Percentiles rank a stretch among this genome's conserved stretches.
Evolutionary conservation across 2,888 invertebrate genomes (phyloP).

Genomic region (Drosophila differens): DNA sequence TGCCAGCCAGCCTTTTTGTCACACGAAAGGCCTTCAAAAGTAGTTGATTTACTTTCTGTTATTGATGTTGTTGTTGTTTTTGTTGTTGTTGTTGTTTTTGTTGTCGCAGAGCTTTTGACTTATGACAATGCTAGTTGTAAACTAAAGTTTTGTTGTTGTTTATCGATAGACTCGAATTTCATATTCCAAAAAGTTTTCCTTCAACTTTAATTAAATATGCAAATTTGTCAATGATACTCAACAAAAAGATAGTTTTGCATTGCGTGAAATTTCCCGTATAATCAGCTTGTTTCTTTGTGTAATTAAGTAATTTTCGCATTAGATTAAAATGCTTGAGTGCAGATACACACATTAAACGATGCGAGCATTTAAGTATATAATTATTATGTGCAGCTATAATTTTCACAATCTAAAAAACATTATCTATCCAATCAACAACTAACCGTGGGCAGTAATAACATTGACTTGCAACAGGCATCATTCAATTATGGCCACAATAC

Average conservation of each 20-base stretch:
- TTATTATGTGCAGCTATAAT: conserved; percentile 28
- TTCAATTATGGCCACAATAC: conserved; percentile 73
- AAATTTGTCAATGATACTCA: conserved; percentile 2
- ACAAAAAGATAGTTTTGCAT: background rate
- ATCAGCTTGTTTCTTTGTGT: background rate
- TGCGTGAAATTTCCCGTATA: background rate
- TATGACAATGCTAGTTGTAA: conserved; percentile 26
- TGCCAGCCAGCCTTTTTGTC: conserved; percentile 38
- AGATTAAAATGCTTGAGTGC: conserved; percentile 9
- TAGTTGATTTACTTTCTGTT: conserved; percentile 1
- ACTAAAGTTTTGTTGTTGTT: conserved; percentile 21
- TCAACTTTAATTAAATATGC: conserved; percentile 9
- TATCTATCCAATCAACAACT: conserved; percentile 53
- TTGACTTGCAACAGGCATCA: conserved; percentile 59
- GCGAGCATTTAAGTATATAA: background rate
- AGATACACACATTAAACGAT: background rate
- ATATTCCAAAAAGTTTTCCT: conserved; percentile 2
- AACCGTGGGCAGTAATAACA: conserved; percentile 15
- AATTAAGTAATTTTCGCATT: conserved; percentile 18
- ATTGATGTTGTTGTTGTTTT: background rate
- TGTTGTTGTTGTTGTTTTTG: background rate
- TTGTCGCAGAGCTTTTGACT: conserved; percentile 26
- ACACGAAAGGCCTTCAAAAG: conserved; percentile 39
- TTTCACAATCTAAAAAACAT: conserved; percentile 53
- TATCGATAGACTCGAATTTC: conserved; percentile 4